Conservation (phyloP, 2,113 vertebrate genomes). For the Toxotes chatareus region DNA sequence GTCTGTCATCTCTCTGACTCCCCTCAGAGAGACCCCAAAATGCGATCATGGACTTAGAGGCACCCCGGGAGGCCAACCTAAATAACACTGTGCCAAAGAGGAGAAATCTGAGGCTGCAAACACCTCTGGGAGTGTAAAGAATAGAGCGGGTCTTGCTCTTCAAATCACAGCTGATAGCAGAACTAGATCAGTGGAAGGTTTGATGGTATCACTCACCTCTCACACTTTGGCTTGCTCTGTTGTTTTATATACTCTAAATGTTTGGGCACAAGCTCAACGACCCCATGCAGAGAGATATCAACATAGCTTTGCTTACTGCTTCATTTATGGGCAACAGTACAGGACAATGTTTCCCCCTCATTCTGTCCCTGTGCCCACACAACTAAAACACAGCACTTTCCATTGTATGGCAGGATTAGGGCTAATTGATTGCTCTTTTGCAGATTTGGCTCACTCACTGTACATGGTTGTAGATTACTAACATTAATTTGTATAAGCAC, state of each 20-base stretch:
- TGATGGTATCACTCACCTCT: conserved; percentile 69
- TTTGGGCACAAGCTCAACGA: conserved; percentile 35
- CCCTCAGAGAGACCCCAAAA: conserved; percentile 62
- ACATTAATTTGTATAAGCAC: conserved; percentile 52
- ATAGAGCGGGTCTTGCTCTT: conserved; percentile 35
- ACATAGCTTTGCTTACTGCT: conserved; percentile 17
- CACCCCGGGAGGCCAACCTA: conserved; percentile 72
- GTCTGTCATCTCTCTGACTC: conserved; percentile 61
- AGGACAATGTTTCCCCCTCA: conserved; percentile 24
- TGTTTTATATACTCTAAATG: conserved; percentile 37
- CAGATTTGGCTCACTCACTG: conserved; percentile 32
- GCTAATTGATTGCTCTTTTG: conserved; percentile 44
- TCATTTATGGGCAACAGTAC: conserved; percentile 38
- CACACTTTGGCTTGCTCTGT: conserved; percentile 48
- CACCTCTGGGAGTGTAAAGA: conserved; percentile 29
- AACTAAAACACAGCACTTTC: conserved; percentile 14
- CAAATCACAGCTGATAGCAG: conserved; percentile 56
- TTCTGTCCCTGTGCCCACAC: conserved; percentile 20
- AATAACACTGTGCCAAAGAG: conserved; percentile 68
- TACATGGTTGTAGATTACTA: conserved; percentile 17
- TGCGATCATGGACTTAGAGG: conserved; percentile 69
- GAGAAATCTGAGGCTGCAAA: conserved; percentile 70
- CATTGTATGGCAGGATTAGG: conserved; percentile 21
- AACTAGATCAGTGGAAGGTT: conserved; percentile 42
- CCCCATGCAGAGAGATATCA: conserved; percentile 46